Evolutionary conservation across 2,888 invertebrate species (phyloP), one percentile per base, ranked within the genome.

Genomic region (Melanostoma scalare): DNA sequence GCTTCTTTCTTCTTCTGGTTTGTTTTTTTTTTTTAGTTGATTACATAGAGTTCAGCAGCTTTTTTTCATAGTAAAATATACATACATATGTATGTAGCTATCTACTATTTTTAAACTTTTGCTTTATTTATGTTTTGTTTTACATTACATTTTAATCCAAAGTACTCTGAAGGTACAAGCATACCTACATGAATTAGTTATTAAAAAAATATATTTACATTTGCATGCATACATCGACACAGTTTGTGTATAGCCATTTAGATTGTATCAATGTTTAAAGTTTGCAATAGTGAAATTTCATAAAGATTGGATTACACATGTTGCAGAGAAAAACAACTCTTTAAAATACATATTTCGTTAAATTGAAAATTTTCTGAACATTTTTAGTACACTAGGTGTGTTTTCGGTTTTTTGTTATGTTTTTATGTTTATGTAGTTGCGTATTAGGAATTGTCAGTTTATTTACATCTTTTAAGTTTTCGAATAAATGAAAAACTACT

Each of bases 31-130:
- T 30, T 60, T 56, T 40, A 56, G 60, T 61, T 72, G 76, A 56
- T 81, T 81, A 81, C 67, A 77, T 67, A 52, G 67, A 81, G 36
- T 74, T 76, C 72, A 81, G 81, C 72, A 72, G 77, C 42, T 61
- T 48, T 46, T 72, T 9, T 67, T 67, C 20, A 35, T 67, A 68
- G 67, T 81, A 72, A 76, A 72, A 76, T 81, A 81, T 72, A 60
- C 33, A 36, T 52, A 50, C 42, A 33, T 60, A n/a, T n/a, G n/a
- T n/a, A n/a, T n/a, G n/a, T 50, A 71, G n/a, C 33, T 52, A 53
- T 53, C 38, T 42, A 68, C 53, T 58, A 56, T 40, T 30, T 35
- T 67, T n/a, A 53, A 35, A 30, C 20, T 38, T 55, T 38, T 8
- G 3, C 36, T 10, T 1, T 20, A 56, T 56, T 40, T 6, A 3